Base-by-base conservation (phyloP, 1,140 invertebrate species). In the Orchestia grillus region DNA sequence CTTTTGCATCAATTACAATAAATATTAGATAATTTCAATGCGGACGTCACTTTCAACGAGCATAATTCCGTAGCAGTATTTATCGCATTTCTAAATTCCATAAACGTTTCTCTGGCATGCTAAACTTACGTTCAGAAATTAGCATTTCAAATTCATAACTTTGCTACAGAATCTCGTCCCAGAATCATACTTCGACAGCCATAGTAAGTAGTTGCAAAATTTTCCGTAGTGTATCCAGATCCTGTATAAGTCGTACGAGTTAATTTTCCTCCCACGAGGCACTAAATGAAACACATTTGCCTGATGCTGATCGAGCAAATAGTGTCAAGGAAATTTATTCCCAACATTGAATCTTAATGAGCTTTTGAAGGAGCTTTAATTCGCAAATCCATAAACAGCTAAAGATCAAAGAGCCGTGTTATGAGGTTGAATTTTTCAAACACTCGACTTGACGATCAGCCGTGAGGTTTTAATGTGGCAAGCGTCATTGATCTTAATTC, bases 341-440 rank as follows among this genome's bases (percentile, higher is more conserved):
- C 1, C 62, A 77, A 77, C 62, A 77, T 77, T 77, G 62, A 77
- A 77, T 77, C 62, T 77, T 77, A 77, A 77, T 77, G 62, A 77
- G 62, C 62, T 77, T 53, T 77, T 77, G 62, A 77, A 77, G 62
- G 62, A 77, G 62, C 62, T 77, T 77, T 77, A 77, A 77, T 77
- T 77, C 62, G 62, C 62, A 77, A 77, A 77, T 77, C 62, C 62
- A 77, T 77, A 77, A 77, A 77, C 62, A 77, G 62, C 15, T 36
- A 77, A 77, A 8, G 62, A 77, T 77, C 62, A 77, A 77, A 77
- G 62, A 77, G 62, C 62, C 62, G 62, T 77, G 62, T 77, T 19
- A 77, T 77, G 62, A 77, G 62, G 36, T 77, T 8, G 1, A 77
- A 77, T 77, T 77, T 77, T 77, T 77, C 11, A 77, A 77, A 19